Percentiles rank a stretch among this genome's conserved stretches.
phyloP scores from a whole-genome alignment of 2,888 invertebrate genomes.

The Carpatolechia fugitivella region DNA sequence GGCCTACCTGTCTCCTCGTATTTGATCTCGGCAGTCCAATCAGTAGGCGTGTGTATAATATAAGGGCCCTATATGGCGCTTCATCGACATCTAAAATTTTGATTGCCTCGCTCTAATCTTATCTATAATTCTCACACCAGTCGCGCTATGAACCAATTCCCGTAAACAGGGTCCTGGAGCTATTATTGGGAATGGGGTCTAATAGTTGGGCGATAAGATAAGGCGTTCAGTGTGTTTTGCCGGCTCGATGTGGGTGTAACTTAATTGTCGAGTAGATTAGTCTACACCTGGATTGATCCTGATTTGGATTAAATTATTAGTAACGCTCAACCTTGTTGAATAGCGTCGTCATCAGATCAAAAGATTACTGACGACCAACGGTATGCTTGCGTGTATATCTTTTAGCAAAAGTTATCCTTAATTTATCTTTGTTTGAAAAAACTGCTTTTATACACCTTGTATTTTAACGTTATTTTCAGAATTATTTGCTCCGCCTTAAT shows the following conservation, averaged over 20 bases:
- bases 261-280: constrained; percentile 32
- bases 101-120: constrained; percentile 27
- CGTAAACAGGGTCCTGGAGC: constrained; percentile 39
- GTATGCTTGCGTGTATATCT: no score
- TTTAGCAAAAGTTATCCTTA: no score
- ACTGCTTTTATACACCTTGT: neutral
- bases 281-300: constrained; percentile 26
- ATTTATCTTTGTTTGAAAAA: no score
- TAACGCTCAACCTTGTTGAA: constrained; percentile 30
- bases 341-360: neutral
- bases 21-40: no score
- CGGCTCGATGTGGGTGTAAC: constrained; percentile 36
- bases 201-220: constrained; percentile 57
- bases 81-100: neutral
- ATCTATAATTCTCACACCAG: constrained; percentile 46
- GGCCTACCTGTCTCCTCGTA: no score
- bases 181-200: constrained; percentile 48
- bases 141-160: constrained; percentile 45
- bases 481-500: no score
- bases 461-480: no score
- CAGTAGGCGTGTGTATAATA: no score
- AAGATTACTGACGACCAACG: no score
- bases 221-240: constrained; percentile 33
- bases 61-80: neutral
- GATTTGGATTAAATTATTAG: constrained; percentile 38